These are phyloP conservation scores for Cinclus mexicanus DNA, from an alignment of 2,113 vertebrate genomes.

Conservation along the genomic window DNA sequence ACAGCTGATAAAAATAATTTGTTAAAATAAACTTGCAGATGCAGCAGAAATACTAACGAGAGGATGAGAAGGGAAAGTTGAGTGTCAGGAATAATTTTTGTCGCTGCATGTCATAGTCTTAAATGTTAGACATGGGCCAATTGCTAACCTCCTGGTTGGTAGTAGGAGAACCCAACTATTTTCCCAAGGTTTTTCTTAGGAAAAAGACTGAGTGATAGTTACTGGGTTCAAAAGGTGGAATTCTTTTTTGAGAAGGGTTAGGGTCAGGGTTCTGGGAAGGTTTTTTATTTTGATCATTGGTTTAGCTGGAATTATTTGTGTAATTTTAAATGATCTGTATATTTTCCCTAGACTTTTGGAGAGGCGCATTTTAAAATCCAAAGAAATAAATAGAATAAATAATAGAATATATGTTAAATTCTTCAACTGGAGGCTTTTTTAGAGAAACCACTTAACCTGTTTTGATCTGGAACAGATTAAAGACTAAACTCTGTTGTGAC, in stretches of 20 bases:
- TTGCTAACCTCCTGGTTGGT: not conserved
- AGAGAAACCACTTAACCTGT: not conserved
- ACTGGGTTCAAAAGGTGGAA: slow-evolving; percentile 50
- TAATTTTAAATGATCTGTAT: slow-evolving; percentile 21
- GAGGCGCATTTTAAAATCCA: not conserved
- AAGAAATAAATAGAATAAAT: slow-evolving; percentile 20
- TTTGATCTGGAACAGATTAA: not conserved
- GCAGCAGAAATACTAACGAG: slow-evolving; percentile 1
- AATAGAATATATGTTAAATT: not conserved
- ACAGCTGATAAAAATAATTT: slow-evolving; percentile 15
- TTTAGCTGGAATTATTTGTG: slow-evolving; percentile 17
- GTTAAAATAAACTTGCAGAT: slow-evolving; percentile 43
- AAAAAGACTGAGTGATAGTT: not conserved
- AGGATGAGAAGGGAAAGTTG: slow-evolving; percentile 26
- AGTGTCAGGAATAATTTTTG: slow-evolving; percentile 53
- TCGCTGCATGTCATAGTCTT: not conserved
- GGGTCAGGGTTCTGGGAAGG: slow-evolving; percentile 50
- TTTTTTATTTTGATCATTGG: slow-evolving; percentile 11
- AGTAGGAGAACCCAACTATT: slow-evolving; percentile 26
- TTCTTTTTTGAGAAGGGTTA: slow-evolving; percentile 47
- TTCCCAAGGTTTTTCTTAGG: slow-evolving; percentile 52
- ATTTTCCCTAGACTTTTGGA: slow-evolving; percentile 23
- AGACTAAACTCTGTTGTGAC: not conserved
- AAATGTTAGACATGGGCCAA: slow-evolving; percentile 1
- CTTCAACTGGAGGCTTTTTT: not conserved